Base-by-base conservation (phyloP, 2,797 vertebrate species). In the Gadopsis marmoratus region DNA sequence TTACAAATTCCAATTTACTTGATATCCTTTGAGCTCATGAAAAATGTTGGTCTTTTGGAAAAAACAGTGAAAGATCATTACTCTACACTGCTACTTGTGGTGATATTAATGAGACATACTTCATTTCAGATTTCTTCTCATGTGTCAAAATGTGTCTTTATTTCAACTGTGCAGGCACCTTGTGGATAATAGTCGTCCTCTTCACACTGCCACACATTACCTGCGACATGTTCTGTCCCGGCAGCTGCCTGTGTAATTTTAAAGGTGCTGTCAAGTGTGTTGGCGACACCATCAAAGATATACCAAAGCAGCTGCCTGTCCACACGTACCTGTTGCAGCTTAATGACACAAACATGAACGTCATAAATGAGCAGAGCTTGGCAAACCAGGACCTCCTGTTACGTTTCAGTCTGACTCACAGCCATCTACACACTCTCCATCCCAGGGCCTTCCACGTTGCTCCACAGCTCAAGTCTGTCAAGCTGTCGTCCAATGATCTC, bases 401-500 rank as follows among this genome's bases (percentile, higher is more conserved):
- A 56, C 95, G 96, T 74, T 93, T 98, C 45, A 79, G 91, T 17
- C 76, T 98, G 74, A 92, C 81, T 5, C 29, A 92, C 23, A 96
- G 96, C 83, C 90, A 82, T 31, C 88, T 99, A 0, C 78, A 92
- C 56, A 86, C 92, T 5, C 86, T 97, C 85, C 95, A 96, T 26
- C 94, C 96, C 0, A 77, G 11, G 58, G 95, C 96, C 65, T 99
- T 99, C 85, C 58, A 91, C 0, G 79, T 86, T 53, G 91, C 94
- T 64, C 84, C 92, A 29, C 93, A 94, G 60, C 93, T 99, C 3
- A 95, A 72, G 80, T 95, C 94, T 14, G 82, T 98, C 68, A 94
- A 90, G 81, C 73, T 99, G 64, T 93, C 96, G 0, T 86, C 41
- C 67, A 97, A 97, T 61, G 39, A 85, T 35, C 94, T 98, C 56